Conservation (phyloP, 2,888 invertebrate species). For the Ophion ventricosus region DNA sequence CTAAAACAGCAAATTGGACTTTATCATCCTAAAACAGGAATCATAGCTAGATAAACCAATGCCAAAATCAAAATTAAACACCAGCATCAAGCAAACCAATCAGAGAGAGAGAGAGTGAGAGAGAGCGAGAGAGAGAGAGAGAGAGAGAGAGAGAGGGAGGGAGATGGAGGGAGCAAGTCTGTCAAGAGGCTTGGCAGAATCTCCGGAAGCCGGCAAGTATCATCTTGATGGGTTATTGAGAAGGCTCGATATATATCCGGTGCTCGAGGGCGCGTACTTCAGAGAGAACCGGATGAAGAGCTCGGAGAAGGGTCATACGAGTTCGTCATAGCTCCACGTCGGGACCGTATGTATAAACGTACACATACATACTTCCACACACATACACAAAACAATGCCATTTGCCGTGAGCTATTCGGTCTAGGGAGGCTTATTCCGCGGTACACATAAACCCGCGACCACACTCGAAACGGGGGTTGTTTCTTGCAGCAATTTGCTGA, state of each 20-base stretch:
- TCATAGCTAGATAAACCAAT: not conserved
- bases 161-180: not conserved
- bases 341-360: not conserved
- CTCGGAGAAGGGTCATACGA: constrained; percentile 6
- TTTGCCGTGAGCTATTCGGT: constrained; percentile 28
- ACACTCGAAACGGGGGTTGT: constrained; percentile 22
- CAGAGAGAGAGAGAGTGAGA: not conserved
- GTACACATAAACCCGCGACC: not conserved
- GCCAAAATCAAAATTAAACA: not conserved
- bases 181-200: constrained; percentile 33
- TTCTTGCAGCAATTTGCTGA: constrained; percentile 45
- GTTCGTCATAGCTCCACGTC: constrained; percentile 21
- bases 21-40: not conserved
- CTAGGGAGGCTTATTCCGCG: constrained; percentile 8
- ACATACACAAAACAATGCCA: constrained; percentile 47
- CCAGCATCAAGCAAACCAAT: not conserved
- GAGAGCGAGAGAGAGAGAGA: not conserved
- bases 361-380: not conserved
- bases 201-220: constrained; percentile 30
- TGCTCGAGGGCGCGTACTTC: constrained; percentile 34
- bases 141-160: not conserved
- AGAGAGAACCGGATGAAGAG: constrained; percentile 8
- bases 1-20: not conserved
- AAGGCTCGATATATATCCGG: constrained; percentile 56
- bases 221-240: constrained; percentile 52